Evolutionary conservation across 2,797 vertebrate species (phyloP), one percentile per base, ranked within the genome.

Genomic region (Peromyscus attwateri): DNA sequence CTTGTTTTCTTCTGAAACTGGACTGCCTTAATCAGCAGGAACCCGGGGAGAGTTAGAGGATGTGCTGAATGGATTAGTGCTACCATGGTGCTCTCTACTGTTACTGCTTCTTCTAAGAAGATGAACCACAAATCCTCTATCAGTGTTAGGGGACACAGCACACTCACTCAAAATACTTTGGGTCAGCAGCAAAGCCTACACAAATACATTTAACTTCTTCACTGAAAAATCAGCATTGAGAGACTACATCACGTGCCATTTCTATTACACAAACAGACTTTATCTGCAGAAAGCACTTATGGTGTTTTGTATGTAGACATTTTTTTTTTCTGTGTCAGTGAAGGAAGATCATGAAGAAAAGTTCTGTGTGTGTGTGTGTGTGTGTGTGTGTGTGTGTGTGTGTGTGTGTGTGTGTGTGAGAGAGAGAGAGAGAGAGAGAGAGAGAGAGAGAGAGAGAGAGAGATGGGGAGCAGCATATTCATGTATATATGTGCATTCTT

Each of bases 291-390:
- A 95, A 87, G 57, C 55, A 71, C 68, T 60, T 46, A 68, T 25
- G 55, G 43, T 34, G 25, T 46, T 37, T 29, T 93, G 3, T 90
- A 8, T 49, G 12, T 75, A 10, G 46, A 8, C 46, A 23, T n/a
- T 49, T 49, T 70, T 88, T 75, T 66, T 96, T 96, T 81, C 82
- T 71, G 40, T 49, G 34, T 77, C 64, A 52, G 25, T 77, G 29
- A 76, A 75, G 46, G 80, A 83, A 57, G 6, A 52, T 3, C 52
- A 75, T 62, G 31, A 77, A 60, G 40, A 27, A 89, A 82, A 34
- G 3, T n/a, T n/a, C 21, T 27, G 21, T 49, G 9, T 87, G 0
- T 49, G 85, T 60, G 21, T 11, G 1, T 40, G 13, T 37, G 23
- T 71, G 23, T 17, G 46, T 49, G 85, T 40, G 34, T 10, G 1